Evolutionary conservation across 1,140 invertebrate species (phyloP), one percentile per base, ranked within the genome.

Genomic region (Branchinecta lindahli): DNA sequence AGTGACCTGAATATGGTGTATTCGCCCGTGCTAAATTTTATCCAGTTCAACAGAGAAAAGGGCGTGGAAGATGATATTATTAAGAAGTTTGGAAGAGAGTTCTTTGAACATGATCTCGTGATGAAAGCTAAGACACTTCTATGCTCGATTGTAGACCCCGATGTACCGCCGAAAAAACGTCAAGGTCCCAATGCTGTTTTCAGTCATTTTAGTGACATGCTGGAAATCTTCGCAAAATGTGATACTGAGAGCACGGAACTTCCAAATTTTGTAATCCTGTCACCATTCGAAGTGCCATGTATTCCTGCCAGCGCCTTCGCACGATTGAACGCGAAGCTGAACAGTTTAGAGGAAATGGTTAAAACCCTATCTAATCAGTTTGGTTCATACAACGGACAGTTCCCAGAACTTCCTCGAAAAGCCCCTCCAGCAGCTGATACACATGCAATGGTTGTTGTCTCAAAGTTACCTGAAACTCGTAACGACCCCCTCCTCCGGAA

Each of bases 21-120:
- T 52, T 52, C 47, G 47, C 47, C 47, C 9, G 47, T 52, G n/a
- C n/a, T 52, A n/a, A 52, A 52, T 52, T 52, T 52, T 52, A n/a
- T 52, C 9, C 47, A 52, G 47, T 9, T 9, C 47, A 52, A 52
- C n/a, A 9, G 9, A n/a, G 9, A 9, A 52, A 52, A 9, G 9
- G 47, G 47, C 9, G 47, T n/a, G n/a, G 47, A 52, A n/a, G 47
- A 52, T 52, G 47, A 52, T n/a, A 9, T 52, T 9, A 52, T 52
- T 52, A 52, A 52, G n/a, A 52, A n/a, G 47, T n/a, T 9, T 52
- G 47, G 47, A 52, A n/a, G 9, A n/a, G 47, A 52, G 47, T 52
- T 52, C n/a, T 52, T 52, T 52, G 47, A 52, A 9, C n/a, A 52
- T 52, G n/a, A 52, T 52, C n/a, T n/a, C 9, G 47, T 52, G 9